Evolutionary conservation across 1,140 invertebrate genomes (phyloP), one percentile per base, ranked within the genome.

Genomic region (Radopholus similis): DNA sequence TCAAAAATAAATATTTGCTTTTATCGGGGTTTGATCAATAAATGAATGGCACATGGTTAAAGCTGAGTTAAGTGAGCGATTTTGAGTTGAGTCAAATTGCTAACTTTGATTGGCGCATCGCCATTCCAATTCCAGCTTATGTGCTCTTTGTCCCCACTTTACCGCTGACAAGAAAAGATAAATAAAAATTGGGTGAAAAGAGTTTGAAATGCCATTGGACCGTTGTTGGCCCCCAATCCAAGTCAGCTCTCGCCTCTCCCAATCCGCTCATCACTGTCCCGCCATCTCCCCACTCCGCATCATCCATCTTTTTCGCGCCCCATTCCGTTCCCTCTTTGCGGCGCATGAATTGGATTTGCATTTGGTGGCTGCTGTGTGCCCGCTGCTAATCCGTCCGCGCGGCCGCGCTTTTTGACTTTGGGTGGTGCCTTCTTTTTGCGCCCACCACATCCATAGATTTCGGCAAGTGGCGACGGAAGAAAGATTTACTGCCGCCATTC

Each of bases 291-390:
- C n/a, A 1, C 42, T 23, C n/a, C n/a, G 23, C 5, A n/a, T 47
- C 42, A 47, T 47, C 23, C 42, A 23, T 47, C 42, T 9, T 47
- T 47, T 47, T 47, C 42, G 42, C 42, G 42, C 42, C 23, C 23
- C 23, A 47, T 47, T 21, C 6, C 15, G 47, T 21, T 28, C 9
- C 2, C 3, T 5, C 21, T 8, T 3, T 26, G 30, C 13, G 47
- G 47, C 21, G 47, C 4, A 47, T 47, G 47, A 51, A 51, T 51
- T 51, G 47, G 47, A 51, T 51, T 51, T 51, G 47, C 47, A 51
- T 51, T 51, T 51, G 47, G 30, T 51, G 47, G 30, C 21, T 51
- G 47, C 23, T 51, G 47, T 21, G 4, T n/a, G 8, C 15, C 21
- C n/a, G 6, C 47, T 28, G 21, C 23, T 51, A 51, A 51, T 51